These are phyloP conservation scores for Agriopis leucophaearia DNA, from an alignment of 2,888 invertebrate species.

Conservation along the genomic window DNA sequence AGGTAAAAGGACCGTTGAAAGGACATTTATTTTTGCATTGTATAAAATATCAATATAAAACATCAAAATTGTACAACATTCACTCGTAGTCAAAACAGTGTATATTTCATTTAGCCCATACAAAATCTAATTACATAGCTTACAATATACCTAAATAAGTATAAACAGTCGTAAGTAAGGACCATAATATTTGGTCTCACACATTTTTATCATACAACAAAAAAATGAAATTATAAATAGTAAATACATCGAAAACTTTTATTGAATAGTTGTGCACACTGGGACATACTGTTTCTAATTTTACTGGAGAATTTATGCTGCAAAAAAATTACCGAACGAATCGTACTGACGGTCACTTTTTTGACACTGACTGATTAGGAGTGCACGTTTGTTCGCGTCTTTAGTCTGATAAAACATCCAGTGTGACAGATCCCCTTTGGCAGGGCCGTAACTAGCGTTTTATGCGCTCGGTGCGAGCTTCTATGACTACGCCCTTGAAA, in stretches of 20 bases:
- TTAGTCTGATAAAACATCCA: too few species aligned
- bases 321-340: too few species aligned
- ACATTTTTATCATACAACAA: slow-evolving; percentile 42
- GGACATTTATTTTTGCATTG: too few species aligned
- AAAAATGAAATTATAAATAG: slow-evolving; percentile 56
- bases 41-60: slow-evolving; percentile 23
- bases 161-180: slow-evolving; percentile 69
- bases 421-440: too few species aligned
- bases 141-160: slow-evolving; percentile 62
- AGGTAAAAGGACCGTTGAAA: too few species aligned
- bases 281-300: slow-evolving; percentile 9
- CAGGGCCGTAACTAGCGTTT: too few species aligned
- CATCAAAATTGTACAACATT: slow-evolving; percentile 44
- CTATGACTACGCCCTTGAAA: too few species aligned
- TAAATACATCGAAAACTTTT: slow-evolving; percentile 75
- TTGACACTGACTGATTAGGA: too few species aligned
- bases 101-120: slow-evolving; percentile 81
- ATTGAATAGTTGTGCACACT: slow-evolving; percentile 57
- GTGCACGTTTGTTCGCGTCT: too few species aligned
- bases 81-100: slow-evolving; percentile 64
- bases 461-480: too few species aligned
- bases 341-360: too few species aligned
- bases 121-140: slow-evolving; percentile 80
- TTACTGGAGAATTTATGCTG: too few species aligned
- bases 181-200: slow-evolving; percentile 56